Evolutionary conservation across 2,113 vertebrate genomes (phyloP).

Genomic region (Nasalis larvatus): DNA sequence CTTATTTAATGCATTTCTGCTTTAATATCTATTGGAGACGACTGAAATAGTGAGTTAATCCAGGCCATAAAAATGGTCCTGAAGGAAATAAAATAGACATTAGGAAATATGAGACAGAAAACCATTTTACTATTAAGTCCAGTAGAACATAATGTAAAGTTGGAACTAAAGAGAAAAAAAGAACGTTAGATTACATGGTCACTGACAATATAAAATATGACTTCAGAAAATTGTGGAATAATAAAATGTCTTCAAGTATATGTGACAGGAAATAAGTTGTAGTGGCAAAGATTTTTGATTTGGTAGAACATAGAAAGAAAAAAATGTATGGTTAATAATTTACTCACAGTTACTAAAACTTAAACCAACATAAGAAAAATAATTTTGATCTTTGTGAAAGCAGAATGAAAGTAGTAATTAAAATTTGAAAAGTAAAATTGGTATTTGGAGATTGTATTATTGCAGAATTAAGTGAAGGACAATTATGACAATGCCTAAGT

Average conservation of each 20-base stretch:
- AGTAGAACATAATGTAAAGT: not conserved
- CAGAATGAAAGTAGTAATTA: not conserved
- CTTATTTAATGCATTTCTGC: not conserved
- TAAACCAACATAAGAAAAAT: not conserved
- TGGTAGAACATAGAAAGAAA: not conserved
- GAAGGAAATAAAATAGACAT: not conserved
- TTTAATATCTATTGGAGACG: not conserved
- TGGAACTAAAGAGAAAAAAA: not conserved
- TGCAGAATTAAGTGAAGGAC: not conserved
- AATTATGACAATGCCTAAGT: not conserved
- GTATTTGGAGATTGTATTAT: not conserved
- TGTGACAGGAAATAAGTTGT: not conserved
- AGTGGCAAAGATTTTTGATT: not conserved
- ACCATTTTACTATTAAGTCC: not conserved
- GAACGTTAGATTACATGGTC: not conserved
- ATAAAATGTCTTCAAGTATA: not conserved
- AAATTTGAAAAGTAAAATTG: not conserved
- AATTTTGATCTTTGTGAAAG: not conserved
- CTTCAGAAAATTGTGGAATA: not conserved
- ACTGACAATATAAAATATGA: not conserved
- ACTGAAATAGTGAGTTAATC: not conserved
- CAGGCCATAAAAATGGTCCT: not conserved
- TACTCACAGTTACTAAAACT: not conserved
- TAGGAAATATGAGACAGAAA: not conserved
- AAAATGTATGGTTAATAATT: not conserved